Base-by-base conservation (phyloP, 30 jellyfish, hydroid and myxozoan species). In the Cassiopea xamachana region DNA sequence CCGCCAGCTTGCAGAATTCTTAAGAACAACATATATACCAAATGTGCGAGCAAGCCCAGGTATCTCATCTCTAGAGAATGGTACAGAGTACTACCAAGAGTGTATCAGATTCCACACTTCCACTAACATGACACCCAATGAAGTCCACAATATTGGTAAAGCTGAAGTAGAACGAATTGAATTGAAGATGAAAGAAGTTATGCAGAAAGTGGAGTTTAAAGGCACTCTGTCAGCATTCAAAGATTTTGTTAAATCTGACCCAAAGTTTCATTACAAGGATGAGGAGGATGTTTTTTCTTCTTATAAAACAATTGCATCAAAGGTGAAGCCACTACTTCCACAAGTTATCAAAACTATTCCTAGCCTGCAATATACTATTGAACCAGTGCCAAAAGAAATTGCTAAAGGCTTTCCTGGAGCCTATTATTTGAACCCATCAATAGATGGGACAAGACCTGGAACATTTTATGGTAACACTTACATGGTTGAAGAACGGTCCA, bases 371-470 rank as follows among this genome's bases (percentile, higher is more conserved):
- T 91, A 44, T 81, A 80, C 51, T 39, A 90, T 95, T 47, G 73
- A 83, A 3, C 94, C 98, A 69, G 98, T 95, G 6, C 98, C 98
- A 15, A 95, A 87, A 3, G 98, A 90, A 48, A 60, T 95, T 19
- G 98, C 98, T 14, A 89, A 96, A 1, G 82, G 96, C 46, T 86
- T 90, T 72, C 98, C 98, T 15, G 98, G 98, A 13, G 98, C 98
- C 5, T 95, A 95, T 73, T 95, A 95, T 87, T 77, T 95, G 58
- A 91, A 93, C 69, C 97, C 98, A 43, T 78, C 98, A 2, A 79
- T 73, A 2, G 98, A 95, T 84, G 97, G 97, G 48, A 73, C 98
- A 69, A 68, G 98, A 19, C 98, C 98, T 2, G 98, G 98, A 2
- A 95, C 98, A 1, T 95, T 95, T 77, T 95, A 73, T 81, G 83